Base-by-base conservation (phyloP, 2,888 invertebrate species). In the Drosophila robusta region DNA sequence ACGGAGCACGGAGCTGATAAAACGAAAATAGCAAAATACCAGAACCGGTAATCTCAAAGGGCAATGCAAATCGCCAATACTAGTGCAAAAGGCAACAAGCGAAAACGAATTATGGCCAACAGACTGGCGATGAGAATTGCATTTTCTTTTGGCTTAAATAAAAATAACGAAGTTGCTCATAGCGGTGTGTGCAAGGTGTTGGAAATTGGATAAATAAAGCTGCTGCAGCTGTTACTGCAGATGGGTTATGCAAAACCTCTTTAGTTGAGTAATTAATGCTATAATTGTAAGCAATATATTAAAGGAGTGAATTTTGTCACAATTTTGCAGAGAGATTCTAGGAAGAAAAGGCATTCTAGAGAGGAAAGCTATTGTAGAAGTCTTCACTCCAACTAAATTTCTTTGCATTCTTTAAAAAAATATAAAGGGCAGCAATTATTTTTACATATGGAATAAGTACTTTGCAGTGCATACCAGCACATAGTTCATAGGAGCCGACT, bases 61-160 rank as follows among this genome's bases (percentile, higher is more conserved):
- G 60, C 46, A 50, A 72, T 69, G 72, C 63, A 82, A 82, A 64
- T 66, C 65, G 70, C 60, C 64, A 67, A 51, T 57, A 65, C 49
- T 62, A 63, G 41, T 54, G 72, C 34, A 72, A 69, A 67, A 64
- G 62, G 69, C 55, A 50, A 18, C 42, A 32, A 47, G 46, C 36
- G 50, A 73, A 73, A 83, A 70, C 73, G 64, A 79, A 70, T 83
- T 80, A 83, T 77, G 51, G 39, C 32, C 16, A 52, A 45, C 50
- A 68, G 46, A 58, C 22, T 68, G 42, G 7, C 3, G 29, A 26
- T 60, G 29, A 11, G 12, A 49, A 68, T 47, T 18, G 29, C 45
- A 65, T 64, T 64, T 41, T 22, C 41, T 1, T 12, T 14, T 32
- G 46, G 29, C 62, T 32, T 11, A 34, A 32, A 24, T 46, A 29